Percentiles rank a stretch among this genome's conserved stretches.
Conservation (phyloP, 1,140 invertebrate species). For the Cepaea nemoralis region DNA sequence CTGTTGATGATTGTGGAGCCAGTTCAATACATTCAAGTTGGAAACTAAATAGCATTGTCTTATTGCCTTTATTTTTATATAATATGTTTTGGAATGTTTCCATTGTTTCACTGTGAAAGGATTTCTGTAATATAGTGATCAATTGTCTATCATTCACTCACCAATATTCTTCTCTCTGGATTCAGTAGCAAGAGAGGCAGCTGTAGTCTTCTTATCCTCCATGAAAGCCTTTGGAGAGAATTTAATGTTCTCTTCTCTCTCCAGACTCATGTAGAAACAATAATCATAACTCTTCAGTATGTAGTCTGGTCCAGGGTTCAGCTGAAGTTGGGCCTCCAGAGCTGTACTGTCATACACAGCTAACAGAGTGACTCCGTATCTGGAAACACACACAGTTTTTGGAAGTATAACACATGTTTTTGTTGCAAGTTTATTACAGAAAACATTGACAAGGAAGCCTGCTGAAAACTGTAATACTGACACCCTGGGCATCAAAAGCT, state of each 20-base stretch:
- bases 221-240: conserved; percentile 52
- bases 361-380: conserved; percentile 94
- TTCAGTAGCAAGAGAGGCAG: background rate
- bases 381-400: conserved; percentile 61
- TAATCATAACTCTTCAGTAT: conserved; percentile 92
- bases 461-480: too few relatives aligned
- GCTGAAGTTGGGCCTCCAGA: conserved; percentile 87
- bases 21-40: too few relatives aligned
- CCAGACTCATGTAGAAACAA: conserved; percentile 97
- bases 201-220: background rate
- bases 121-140: too few relatives aligned
- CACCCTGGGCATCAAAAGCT: too few relatives aligned
- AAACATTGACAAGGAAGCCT: too few relatives aligned
- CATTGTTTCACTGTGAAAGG: too few relatives aligned
- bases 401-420: too few relatives aligned
- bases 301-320: conserved; percentile 95
- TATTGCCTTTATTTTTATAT: too few relatives aligned
- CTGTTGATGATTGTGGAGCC: too few relatives aligned
- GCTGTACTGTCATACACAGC: conserved; percentile 88
- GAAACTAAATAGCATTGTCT: too few relatives aligned
- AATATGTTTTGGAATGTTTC: too few relatives aligned
- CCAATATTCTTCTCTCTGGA: conserved; percentile 44
- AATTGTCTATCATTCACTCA: conserved; percentile 8
- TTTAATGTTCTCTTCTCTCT: conserved; percentile 80
- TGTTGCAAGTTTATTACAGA: too few relatives aligned